phyloP scores from a whole-genome alignment of 23 tunicate genomes.

The Oikopleura albicans region DNA sequence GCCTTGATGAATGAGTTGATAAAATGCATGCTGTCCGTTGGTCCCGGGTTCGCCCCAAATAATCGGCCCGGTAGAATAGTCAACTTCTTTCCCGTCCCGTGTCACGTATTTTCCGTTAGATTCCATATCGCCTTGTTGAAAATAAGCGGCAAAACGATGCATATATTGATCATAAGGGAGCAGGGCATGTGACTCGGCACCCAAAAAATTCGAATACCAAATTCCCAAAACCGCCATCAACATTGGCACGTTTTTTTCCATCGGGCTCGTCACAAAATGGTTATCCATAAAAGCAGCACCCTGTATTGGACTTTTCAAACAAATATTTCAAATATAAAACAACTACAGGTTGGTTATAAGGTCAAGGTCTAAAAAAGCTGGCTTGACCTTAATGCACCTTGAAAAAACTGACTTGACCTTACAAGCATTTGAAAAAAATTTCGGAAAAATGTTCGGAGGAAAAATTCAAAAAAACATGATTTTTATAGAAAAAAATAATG shows the following conservation, averaged over 20 bases:
- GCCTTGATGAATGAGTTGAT: slow-evolving; percentile 96
- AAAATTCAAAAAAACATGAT: no score
- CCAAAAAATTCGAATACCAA: slow-evolving; percentile 90
- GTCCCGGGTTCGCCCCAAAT: slow-evolving; percentile 99
- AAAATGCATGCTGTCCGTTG: slow-evolving; percentile 95
- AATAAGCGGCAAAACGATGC: slow-evolving; percentile 95
- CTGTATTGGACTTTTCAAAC: not conserved
- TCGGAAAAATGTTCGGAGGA: not conserved
- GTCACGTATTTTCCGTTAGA: slow-evolving; percentile 94
- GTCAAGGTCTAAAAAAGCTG: no score
- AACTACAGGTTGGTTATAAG: slow-evolving; percentile 57
- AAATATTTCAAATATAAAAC: slow-evolving; percentile 9
- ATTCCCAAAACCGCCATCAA: slow-evolving; percentile 56
- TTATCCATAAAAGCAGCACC: slow-evolving; percentile 88
- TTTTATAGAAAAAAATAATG: no score
- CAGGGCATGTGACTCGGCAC: slow-evolving; percentile 82
- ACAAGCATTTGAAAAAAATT: slow-evolving; percentile 25
- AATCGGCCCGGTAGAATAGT: slow-evolving; percentile 89
- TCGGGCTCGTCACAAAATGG: slow-evolving; percentile 41
- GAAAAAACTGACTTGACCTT: no score
- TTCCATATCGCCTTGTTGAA: slow-evolving; percentile 99
- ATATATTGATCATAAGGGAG: slow-evolving; percentile 92
- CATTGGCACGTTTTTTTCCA: slow-evolving; percentile 56
- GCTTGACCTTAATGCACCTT: no score
- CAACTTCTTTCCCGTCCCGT: slow-evolving; percentile 54